phyloP scores from a whole-genome alignment of 92 coral and sea anemone species.

The Blastomussa wellsi region DNA sequence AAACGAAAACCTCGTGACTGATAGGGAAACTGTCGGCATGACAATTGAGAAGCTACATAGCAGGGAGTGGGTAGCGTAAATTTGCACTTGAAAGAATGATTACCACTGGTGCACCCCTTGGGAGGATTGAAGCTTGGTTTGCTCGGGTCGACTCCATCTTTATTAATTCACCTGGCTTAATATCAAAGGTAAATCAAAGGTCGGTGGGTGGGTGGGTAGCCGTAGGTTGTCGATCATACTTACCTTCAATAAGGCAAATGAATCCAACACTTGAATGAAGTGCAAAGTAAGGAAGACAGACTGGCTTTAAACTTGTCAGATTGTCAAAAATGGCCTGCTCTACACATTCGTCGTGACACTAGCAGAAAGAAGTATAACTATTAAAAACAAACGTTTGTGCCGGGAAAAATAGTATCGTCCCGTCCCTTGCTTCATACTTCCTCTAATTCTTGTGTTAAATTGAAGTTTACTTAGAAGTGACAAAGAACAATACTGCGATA shows the following conservation, averaged over 20 bases:
- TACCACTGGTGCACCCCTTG: too few relatives aligned
- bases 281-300: constrained; percentile 9
- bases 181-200: too few relatives aligned
- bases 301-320: not conserved
- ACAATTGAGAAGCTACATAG: too few relatives aligned
- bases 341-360: constrained; percentile 4
- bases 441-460: not conserved
- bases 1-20: too few relatives aligned
- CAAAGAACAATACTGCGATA: not conserved
- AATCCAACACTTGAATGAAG: not conserved
- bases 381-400: not conserved
- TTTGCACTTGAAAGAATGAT: too few relatives aligned
- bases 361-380: not conserved
- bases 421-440: not conserved
- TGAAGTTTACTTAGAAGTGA: not conserved
- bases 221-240: not conserved
- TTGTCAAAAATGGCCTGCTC: not conserved
- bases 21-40: too few relatives aligned
- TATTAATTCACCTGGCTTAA: too few relatives aligned
- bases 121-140: too few relatives aligned
- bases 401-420: not conserved
- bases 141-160: too few relatives aligned
- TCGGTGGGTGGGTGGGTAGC: not conserved
- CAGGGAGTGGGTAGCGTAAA: too few relatives aligned
- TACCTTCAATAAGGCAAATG: constrained; percentile 23